A percentile compares a stretch with the other conserved stretches of the same genome.
These are phyloP conservation scores for Chauna torquata DNA, from an alignment of 2,113 vertebrate genomes.

Conservation along the genomic window DNA sequence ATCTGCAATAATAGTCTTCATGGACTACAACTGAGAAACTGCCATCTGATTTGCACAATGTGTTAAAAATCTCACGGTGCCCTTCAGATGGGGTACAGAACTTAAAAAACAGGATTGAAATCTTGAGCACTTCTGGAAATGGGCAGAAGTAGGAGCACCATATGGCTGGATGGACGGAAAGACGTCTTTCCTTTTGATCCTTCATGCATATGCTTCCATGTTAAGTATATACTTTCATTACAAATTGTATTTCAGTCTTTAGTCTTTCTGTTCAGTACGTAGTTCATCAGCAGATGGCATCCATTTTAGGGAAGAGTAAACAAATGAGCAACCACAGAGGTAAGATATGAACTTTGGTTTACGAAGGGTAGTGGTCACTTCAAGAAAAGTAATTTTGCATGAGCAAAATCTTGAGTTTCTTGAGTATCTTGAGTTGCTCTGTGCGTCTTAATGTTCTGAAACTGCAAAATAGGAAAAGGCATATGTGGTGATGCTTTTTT, in stretches of 20 bases:
- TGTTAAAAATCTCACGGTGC: not conserved
- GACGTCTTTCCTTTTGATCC: not conserved
- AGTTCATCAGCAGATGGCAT: not conserved
- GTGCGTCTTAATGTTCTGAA: slow-evolving; percentile 31
- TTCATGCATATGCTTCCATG: not conserved
- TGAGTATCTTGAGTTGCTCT: slow-evolving; percentile 1
- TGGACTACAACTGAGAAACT: slow-evolving; percentile 14
- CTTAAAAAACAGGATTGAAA: not conserved
- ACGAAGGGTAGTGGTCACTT: not conserved
- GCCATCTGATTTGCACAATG: not conserved
- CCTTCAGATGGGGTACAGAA: not conserved
- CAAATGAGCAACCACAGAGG: slow-evolving; percentile 14
- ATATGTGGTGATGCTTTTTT: not conserved
- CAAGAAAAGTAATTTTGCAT: slow-evolving; percentile 45
- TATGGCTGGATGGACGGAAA: not conserved
- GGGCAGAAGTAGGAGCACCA: not conserved
- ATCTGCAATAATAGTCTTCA: slow-evolving; percentile 42
- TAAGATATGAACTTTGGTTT: slow-evolving; percentile 40
- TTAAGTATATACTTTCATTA: not conserved
- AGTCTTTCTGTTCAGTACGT: not conserved
- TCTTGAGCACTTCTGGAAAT: not conserved
- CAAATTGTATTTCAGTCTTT: slow-evolving; percentile 6
- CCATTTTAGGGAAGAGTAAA: slow-evolving; percentile 19
- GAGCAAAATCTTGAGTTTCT: not conserved
- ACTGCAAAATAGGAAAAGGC: slow-evolving; percentile 31